Evolutionary conservation across 1,140 invertebrate species (phyloP).

Genomic region (Ceratosolen solmsi): DNA sequence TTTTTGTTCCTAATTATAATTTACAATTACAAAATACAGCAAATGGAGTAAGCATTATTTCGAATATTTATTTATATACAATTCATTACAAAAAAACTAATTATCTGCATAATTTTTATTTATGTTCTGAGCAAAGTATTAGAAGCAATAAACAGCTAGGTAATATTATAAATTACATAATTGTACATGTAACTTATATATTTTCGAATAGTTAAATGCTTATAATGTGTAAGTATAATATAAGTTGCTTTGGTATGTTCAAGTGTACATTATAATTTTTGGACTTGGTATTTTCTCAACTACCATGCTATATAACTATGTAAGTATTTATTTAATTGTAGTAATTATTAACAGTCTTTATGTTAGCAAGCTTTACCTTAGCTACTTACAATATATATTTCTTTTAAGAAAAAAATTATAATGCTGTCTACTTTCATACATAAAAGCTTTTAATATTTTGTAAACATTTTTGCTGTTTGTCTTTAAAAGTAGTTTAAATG

Average conservation of each 20-base stretch:
- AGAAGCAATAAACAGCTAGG: constrained; percentile 16
- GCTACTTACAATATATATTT: background rate
- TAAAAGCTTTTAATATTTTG: background rate
- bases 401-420: background rate
- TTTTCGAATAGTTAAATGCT: constrained; percentile 37
- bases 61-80: background rate
- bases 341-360: constrained; percentile 38
- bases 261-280: constrained; percentile 33
- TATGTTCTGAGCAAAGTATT: background rate
- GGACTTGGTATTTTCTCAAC: constrained; percentile 24
- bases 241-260: constrained; percentile 22
- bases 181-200: background rate
- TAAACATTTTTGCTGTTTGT: background rate
- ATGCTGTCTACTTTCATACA: background rate
- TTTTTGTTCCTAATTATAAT: no score
- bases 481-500: background rate
- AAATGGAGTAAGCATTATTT: background rate
- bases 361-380: constrained; percentile 22
- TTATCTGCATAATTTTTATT: background rate
- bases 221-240: constrained; percentile 20
- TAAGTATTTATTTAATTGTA: constrained; percentile 40
- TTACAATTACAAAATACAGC: background rate
- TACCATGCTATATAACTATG: constrained; percentile 30
- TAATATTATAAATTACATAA: constrained; percentile 14
- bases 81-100: background rate